These are phyloP conservation scores for Pteropus rufus DNA, from an alignment of 2,797 vertebrate species.

Conservation along the genomic window DNA sequence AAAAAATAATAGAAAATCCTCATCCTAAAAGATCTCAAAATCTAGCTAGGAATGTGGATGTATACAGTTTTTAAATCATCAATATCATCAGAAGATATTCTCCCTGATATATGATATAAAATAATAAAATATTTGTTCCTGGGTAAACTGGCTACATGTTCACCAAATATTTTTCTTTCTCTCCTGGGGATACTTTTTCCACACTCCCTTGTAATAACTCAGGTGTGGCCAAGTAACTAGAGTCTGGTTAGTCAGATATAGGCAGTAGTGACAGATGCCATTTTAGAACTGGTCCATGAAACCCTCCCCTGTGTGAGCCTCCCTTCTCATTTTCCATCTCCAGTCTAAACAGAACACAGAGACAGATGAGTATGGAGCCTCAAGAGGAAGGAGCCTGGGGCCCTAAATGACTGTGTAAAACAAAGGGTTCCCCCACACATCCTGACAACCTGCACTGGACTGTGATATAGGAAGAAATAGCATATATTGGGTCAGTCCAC, in stretches of 20 bases:
- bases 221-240: background rate
- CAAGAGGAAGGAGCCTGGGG: background rate
- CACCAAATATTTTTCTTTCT: slow-evolving; percentile 9
- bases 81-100: background rate
- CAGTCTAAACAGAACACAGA: background rate
- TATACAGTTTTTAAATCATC: background rate
- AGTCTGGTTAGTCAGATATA: background rate
- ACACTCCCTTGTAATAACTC: background rate
- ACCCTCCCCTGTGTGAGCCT: background rate
- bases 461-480: background rate
- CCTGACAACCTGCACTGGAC: background rate
- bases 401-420: background rate
- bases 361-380: background rate
- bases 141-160: background rate
- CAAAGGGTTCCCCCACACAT: background rate
- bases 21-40: background rate
- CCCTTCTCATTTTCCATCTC: background rate
- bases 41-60: background rate
- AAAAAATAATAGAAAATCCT: background rate
- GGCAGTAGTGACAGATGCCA: background rate
- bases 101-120: background rate
- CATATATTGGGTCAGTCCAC: background rate
- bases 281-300: background rate
- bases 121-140: background rate
- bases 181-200: background rate